These are phyloP conservation scores for Tachycineta bicolor DNA, from an alignment of 2,113 vertebrate species.

Conservation along the genomic window DNA sequence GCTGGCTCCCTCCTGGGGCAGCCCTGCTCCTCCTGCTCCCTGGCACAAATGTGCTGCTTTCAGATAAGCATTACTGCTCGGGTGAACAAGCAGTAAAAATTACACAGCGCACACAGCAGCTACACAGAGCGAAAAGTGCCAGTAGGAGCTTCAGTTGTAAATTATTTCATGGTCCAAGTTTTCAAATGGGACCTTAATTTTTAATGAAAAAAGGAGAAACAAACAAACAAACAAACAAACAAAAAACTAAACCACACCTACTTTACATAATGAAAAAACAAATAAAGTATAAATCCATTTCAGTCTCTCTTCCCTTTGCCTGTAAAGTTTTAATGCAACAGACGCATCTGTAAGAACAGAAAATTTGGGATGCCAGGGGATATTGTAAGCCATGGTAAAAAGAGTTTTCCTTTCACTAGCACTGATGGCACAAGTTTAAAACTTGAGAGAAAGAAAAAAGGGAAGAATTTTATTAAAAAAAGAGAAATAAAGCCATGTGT, in stretches of 20 bases:
- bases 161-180: background rate
- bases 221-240: accelerated
- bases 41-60: background rate
- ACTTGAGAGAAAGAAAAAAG: background rate
- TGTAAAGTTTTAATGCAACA: background rate
- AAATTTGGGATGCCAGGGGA: background rate
- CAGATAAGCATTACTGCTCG: background rate
- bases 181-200: background rate
- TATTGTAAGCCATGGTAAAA: background rate
- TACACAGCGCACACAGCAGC: background rate
- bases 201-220: background rate
- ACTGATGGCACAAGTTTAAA: background rate
- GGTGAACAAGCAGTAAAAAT: background rate
- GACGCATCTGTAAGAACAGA: background rate
- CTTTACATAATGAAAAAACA: background rate
- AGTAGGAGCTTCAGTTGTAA: background rate
- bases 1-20: background rate
- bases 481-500: background rate
- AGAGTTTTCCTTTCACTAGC: background rate
- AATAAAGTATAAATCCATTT: background rate
- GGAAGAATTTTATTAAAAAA: background rate
- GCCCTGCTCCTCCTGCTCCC: background rate
- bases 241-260: background rate
- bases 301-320: background rate
- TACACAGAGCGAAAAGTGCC: background rate